Evolutionary conservation across 2,113 vertebrate genomes (phyloP).

Genomic region (Atlantisia rogersi): DNA sequence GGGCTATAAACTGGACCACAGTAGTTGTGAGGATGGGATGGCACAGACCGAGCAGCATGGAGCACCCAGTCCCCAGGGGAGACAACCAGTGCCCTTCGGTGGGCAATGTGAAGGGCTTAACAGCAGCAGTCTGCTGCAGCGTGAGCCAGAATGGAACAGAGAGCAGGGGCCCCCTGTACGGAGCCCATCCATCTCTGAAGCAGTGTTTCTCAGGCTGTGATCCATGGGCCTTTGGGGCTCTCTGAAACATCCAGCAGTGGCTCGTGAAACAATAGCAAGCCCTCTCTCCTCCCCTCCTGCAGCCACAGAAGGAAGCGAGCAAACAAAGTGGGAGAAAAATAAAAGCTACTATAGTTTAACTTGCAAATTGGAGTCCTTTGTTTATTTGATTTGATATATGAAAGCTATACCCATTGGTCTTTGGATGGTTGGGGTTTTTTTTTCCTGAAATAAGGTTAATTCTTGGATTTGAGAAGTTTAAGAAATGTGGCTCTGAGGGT

Average conservation of each 20-base stretch:
- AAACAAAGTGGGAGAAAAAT: conserved; percentile 35
- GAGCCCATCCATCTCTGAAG: not conserved
- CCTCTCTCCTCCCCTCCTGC: not conserved
- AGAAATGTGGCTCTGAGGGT: conserved; percentile 54
- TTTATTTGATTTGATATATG: conserved; percentile 38
- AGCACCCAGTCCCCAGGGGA: not conserved
- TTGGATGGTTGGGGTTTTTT: not conserved
- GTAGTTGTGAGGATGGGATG: not conserved
- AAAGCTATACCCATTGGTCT: conserved; percentile 15
- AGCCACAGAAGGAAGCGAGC: not conserved
- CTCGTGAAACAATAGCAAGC: conserved; percentile 24
- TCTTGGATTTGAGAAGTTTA: conserved; percentile 33
- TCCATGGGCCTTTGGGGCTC: not conserved
- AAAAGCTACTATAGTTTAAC: conserved; percentile 1
- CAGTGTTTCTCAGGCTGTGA: not conserved
- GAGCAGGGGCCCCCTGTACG: not conserved
- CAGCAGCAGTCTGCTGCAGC: not conserved
- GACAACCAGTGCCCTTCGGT: not conserved
- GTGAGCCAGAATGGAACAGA: not conserved
- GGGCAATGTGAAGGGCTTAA: not conserved
- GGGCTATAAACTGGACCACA: not conserved
- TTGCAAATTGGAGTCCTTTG: not conserved
- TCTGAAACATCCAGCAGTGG: conserved; percentile 27
- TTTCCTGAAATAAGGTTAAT: conserved; percentile 26
- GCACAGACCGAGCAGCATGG: not conserved